phyloP scores from a whole-genome alignment of 1,140 invertebrate species.

The Cydia splendana region DNA sequence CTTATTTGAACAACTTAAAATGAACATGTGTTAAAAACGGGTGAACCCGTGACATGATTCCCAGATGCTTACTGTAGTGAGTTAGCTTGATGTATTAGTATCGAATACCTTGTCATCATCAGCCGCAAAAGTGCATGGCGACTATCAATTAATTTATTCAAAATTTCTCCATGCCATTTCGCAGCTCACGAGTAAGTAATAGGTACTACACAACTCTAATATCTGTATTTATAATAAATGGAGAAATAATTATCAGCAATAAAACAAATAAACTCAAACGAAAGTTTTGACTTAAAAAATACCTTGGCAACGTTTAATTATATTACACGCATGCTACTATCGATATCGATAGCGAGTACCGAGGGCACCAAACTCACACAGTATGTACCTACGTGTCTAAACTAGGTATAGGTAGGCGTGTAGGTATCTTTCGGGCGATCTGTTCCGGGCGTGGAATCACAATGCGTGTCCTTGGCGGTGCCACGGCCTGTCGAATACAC shows the following conservation, averaged over 20 bases:
- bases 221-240: no score
- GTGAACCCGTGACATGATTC: background rate
- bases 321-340: background rate
- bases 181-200: no score
- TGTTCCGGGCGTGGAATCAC: slow-evolving; percentile 70
- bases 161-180: no score
- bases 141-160: no score
- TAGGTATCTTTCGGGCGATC: slow-evolving; percentile 60
- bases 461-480: slow-evolving; percentile 73
- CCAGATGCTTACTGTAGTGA: background rate
- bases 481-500: slow-evolving; percentile 68
- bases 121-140: no score
- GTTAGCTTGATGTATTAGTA: background rate
- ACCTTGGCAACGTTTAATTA: background rate
- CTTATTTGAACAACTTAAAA: background rate
- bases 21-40: background rate
- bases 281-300: background rate
- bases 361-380: slow-evolving; percentile 7
- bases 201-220: no score
- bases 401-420: slow-evolving; percentile 17
- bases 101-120: no score
- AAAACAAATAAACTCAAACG: no score
- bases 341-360: background rate
- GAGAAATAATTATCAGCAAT: no score
- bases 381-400: background rate